These are phyloP conservation scores for Trinectes maculatus DNA, from an alignment of 2,113 vertebrate genomes.

Conservation along the genomic window DNA sequence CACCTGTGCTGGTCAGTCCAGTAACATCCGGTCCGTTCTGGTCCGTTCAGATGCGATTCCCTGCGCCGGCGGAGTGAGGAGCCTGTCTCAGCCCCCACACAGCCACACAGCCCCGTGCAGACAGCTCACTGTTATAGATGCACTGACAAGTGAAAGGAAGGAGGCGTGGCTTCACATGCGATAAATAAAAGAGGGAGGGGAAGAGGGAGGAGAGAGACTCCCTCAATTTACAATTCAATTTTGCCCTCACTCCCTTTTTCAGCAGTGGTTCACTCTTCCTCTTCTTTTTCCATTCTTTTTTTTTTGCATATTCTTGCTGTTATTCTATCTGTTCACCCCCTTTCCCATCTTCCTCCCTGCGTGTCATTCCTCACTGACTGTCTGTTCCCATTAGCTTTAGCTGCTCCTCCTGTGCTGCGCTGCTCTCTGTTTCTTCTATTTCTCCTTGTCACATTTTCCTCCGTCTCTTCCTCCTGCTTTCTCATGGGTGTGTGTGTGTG, in stretches of 20 bases:
- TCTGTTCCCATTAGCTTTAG: constrained; percentile 30
- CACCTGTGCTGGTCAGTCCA: constrained; percentile 70
- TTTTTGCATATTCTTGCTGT: constrained; percentile 19
- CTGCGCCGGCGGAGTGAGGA: constrained; percentile 62
- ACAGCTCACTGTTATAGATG: constrained; percentile 82
- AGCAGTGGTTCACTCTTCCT: constrained; percentile 25
- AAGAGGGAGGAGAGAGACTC: constrained; percentile 72
- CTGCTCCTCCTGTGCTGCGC: constrained; percentile 18
- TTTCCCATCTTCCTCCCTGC: constrained; percentile 18
- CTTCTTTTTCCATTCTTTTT: constrained; percentile 10
- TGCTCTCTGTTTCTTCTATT: constrained; percentile 39
- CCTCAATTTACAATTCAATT: constrained; percentile 83
- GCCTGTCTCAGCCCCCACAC: constrained; percentile 61
- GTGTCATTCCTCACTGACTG: not conserved
- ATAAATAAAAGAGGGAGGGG: constrained; percentile 82
- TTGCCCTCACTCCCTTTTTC: constrained; percentile 52
- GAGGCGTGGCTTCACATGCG: constrained; percentile 77
- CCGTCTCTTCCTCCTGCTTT: constrained; percentile 41
- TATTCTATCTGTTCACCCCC: constrained; percentile 14
- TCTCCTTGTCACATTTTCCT: constrained; percentile 33
- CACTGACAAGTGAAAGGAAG: constrained; percentile 81
- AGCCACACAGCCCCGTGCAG: constrained; percentile 71
- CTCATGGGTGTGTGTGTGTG: constrained; percentile 34
- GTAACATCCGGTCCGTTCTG: constrained; percentile 56
- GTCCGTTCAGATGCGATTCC: constrained; percentile 52